Conservation (phyloP, 1,140 invertebrate species). For the Drosophila jambulina region DNA sequence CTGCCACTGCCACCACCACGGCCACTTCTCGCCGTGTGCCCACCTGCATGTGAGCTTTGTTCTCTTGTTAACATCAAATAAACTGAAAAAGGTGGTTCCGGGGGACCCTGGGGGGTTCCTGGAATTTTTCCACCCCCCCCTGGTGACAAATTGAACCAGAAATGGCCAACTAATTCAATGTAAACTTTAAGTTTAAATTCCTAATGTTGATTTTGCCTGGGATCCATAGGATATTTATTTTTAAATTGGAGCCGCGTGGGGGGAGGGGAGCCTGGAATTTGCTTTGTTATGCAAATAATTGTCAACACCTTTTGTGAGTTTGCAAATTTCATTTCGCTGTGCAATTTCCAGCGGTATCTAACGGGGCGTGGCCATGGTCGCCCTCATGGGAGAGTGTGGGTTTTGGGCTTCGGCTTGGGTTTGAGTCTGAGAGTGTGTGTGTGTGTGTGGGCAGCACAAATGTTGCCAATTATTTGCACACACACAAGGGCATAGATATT, state of each 20-base stretch:
- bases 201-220: conserved; percentile 45
- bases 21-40: conserved; percentile 13
- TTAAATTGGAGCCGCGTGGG: conserved; percentile 1
- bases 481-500: conserved; percentile 10
- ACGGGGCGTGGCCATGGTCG: conserved; percentile 52
- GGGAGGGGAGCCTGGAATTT: conserved; percentile 27
- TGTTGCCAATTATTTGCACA: conserved; percentile 76
- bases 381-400: conserved; percentile 27
- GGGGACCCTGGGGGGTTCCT: not conserved
- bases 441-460: conserved; percentile 53
- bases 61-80: conserved; percentile 36
- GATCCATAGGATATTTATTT: conserved; percentile 32
- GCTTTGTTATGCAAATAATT: conserved; percentile 81
- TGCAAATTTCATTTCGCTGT: conserved; percentile 74
- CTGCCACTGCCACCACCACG: not conserved
- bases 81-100: conserved; percentile 21
- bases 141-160: conserved; percentile 29
- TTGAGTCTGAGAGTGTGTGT: conserved; percentile 29
- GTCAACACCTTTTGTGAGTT: conserved; percentile 76
- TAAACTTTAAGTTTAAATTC: conserved; percentile 54
- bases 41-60: conserved; percentile 45
- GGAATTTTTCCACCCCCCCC: conserved; percentile 1
- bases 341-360: conserved; percentile 58
- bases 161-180: conserved; percentile 37
- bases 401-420: not conserved